Conservation (phyloP, 2,888 invertebrate genomes). For the Palloptera scutellata region DNA sequence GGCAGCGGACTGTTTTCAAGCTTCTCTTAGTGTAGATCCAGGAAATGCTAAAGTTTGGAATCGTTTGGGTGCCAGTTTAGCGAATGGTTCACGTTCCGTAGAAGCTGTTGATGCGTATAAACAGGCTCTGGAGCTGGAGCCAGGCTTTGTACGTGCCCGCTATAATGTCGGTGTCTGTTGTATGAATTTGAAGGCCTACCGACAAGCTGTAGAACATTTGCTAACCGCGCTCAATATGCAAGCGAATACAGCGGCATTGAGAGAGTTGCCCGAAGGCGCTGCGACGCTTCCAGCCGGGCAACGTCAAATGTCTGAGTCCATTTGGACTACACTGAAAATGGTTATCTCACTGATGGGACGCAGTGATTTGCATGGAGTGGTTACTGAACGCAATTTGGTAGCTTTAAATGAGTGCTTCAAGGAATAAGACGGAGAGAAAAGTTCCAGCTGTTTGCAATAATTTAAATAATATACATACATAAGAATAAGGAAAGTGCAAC, state of each 20-base stretch:
- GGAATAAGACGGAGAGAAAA: slow-evolving; percentile 39
- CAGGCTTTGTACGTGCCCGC: slow-evolving; percentile 95
- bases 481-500: too few relatives aligned
- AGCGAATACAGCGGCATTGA: slow-evolving; percentile 67
- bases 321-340: slow-evolving; percentile 93
- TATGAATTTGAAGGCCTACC: slow-evolving; percentile 93
- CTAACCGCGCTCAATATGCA: slow-evolving; percentile 93
- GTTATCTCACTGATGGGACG: slow-evolving; percentile 83
- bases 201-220: slow-evolving; percentile 95
- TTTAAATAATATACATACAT: too few relatives aligned
- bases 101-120: slow-evolving; percentile 97
- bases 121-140: slow-evolving; percentile 86
- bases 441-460: background rate
- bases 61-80: slow-evolving; percentile 94
- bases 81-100: slow-evolving; percentile 93
- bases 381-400: slow-evolving; percentile 70
- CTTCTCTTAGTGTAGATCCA: slow-evolving; percentile 81
- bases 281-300: slow-evolving; percentile 59
- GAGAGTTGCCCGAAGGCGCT: slow-evolving; percentile 68
- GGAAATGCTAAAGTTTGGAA: slow-evolving; percentile 95
- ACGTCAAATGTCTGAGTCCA: slow-evolving; percentile 83
- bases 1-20: slow-evolving; percentile 94
- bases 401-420: slow-evolving; percentile 70
- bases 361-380: slow-evolving; percentile 70
- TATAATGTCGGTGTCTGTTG: slow-evolving; percentile 99